Base-by-base conservation (phyloP, 2,888 invertebrate genomes). In the Argyra leucocephala region DNA sequence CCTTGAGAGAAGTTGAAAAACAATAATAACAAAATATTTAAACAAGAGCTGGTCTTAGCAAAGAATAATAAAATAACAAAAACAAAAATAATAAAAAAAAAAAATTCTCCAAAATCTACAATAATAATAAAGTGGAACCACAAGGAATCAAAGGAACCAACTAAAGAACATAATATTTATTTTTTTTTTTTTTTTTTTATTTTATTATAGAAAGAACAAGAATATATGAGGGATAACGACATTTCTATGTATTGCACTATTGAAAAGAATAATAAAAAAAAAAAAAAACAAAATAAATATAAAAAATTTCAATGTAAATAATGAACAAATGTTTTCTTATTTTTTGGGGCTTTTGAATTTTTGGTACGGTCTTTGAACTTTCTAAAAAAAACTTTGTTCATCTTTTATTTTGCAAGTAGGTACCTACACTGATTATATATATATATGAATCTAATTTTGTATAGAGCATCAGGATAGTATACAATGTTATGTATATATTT, bases 201-300 rank as follows among this genome's bases (percentile, higher is more conserved):
- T 48, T 18, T 12, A 18, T 48, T 48, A 18, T 48, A 31, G 31
- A 31, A 48, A n/a, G 48, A 48, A 48, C n/a, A 5, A 48, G 48
- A 18, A 15, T 12, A 48, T 48, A 18, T 48, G 48, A 48, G 18
- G 18, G 18, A 48, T 48, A 48, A 48, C n/a, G 9, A 48, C 5
- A 48, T 48, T 48, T 48, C 48, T 48, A 48, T 48, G 48, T 48
- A 48, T 48, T 48, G 48, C 48, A n/a, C n/a, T 48, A 48, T 37
- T 37, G 12, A 3, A 9, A 37, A 37, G 12, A 15, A 37, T 9
- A 37, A 15, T 15, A 37, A 37, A 37, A 37, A 10, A 37, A 18
- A 12, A 48, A 3, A 37, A 15, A 15, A 48, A 48, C 18, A 48
- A 6, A 48, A 48, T 48, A 18, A 37, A 3, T 37, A 9, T 37